Evolutionary conservation across 2,113 vertebrate genomes (phyloP).

Genomic region (Zootoca vivipara): DNA sequence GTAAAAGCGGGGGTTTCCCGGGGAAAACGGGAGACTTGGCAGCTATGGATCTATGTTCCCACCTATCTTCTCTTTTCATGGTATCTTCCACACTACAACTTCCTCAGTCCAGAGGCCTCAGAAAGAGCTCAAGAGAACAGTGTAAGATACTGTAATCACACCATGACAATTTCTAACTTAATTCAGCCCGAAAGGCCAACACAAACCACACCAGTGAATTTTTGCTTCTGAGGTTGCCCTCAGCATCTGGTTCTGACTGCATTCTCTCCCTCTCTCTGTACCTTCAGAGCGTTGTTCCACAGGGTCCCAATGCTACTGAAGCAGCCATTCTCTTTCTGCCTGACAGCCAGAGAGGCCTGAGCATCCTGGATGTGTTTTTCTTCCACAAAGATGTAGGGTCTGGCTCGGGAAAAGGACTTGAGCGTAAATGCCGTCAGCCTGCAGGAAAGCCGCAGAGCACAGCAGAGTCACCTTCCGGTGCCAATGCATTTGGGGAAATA

Average conservation of each 20-base stretch:
- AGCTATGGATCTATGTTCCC: too few relatives aligned
- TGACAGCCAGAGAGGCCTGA: fast-evolving
- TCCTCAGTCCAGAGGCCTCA: too few relatives aligned
- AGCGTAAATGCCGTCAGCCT: conserved; percentile 80
- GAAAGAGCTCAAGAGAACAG: too few relatives aligned
- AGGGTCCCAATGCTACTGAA: neutral
- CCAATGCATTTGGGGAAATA: too few relatives aligned
- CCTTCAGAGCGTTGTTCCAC: neutral
- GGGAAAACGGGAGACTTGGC: too few relatives aligned
- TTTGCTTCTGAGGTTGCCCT: neutral
- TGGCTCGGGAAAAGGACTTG: conserved; percentile 74
- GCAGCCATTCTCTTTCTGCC: neutral
- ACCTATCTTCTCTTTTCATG: too few relatives aligned
- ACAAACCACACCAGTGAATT: neutral
- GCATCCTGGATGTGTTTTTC: neutral
- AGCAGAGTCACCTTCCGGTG: too few relatives aligned
- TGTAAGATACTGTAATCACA: too few relatives aligned
- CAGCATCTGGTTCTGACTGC: neutral
- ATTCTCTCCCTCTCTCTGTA: neutral
- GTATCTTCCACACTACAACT: too few relatives aligned
- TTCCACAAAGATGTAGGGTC: conserved; percentile 55
- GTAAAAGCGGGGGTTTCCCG: too few relatives aligned
- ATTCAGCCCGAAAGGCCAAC: neutral
- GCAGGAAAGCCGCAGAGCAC: conserved; percentile 47
- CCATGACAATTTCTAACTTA: neutral